phyloP scores from a whole-genome alignment of 2,888 invertebrate genomes.

The Tetheella fluctuosa region DNA sequence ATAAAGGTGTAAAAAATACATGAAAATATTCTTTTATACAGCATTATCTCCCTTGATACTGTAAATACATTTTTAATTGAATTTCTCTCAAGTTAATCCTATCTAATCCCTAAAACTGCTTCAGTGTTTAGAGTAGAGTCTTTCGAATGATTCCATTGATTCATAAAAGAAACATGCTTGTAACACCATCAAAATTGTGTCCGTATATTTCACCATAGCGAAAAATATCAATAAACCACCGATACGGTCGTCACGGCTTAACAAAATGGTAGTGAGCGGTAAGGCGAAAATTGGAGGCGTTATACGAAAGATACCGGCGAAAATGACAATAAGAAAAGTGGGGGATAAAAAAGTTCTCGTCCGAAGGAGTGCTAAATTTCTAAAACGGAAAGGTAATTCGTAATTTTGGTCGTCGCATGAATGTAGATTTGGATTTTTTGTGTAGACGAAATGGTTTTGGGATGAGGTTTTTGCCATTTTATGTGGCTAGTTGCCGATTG shows the following conservation, averaged over 20 bases:
- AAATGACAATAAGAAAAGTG: conserved; percentile 48
- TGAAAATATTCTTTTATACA: too few species aligned
- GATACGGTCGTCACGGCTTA: not conserved
- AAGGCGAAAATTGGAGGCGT: conserved; percentile 1
- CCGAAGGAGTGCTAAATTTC: conserved; percentile 63
- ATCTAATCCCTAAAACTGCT: too few species aligned
- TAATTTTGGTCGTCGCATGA: not conserved
- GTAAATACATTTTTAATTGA: too few species aligned
- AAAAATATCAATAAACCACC: conserved; percentile 3
- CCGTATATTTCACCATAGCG: conserved; percentile 4
- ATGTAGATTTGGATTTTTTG: conserved; percentile 13
- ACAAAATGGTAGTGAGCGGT: not conserved
- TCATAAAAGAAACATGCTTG: not conserved
- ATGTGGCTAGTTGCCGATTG: conserved; percentile 14
- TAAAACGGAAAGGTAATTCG: conserved; percentile 72
- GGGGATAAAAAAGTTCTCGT: conserved; percentile 64
- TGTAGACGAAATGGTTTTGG: conserved; percentile 20
- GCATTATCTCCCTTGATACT: too few species aligned
- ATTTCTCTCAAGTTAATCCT: too few species aligned
- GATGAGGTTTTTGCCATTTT: conserved; percentile 26
- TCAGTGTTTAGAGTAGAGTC: too few species aligned
- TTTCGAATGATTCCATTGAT: not conserved
- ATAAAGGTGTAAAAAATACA: too few species aligned
- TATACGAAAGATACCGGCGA: conserved; percentile 35
- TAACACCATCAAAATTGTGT: not conserved